Conservation (phyloP, 2,113 vertebrate species). For the Eurypyga helias region DNA sequence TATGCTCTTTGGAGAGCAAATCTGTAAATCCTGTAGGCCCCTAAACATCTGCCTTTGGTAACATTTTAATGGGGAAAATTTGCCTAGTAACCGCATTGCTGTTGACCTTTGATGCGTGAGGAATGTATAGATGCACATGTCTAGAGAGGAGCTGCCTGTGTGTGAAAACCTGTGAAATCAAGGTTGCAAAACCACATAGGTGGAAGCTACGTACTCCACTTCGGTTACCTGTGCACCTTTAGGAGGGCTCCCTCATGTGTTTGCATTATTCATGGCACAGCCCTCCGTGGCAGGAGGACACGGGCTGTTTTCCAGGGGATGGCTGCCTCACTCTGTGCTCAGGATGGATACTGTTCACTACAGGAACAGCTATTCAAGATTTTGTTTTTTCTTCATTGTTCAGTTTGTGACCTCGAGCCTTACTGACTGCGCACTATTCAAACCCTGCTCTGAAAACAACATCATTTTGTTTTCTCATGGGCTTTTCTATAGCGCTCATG, state of each 20-base stretch:
- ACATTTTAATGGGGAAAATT: slow-evolving; percentile 66
- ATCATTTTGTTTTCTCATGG: slow-evolving; percentile 27
- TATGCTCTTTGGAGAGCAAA: slow-evolving; percentile 59
- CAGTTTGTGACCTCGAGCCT: slow-evolving; percentile 51
- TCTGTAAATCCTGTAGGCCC: slow-evolving; percentile 68
- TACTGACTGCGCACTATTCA: slow-evolving; percentile 33
- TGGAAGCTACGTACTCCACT: background rate
- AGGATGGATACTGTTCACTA: background rate
- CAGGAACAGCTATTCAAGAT: slow-evolving; percentile 40
- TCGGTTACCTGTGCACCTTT: slow-evolving; percentile 40
- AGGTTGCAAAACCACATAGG: background rate
- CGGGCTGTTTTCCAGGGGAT: background rate
- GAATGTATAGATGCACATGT: slow-evolving; percentile 17
- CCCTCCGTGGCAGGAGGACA: background rate
- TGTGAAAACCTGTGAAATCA: background rate
- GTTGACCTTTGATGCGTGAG: slow-evolving; percentile 60
- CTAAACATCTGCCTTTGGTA: slow-evolving; percentile 72
- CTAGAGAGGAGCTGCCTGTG: background rate
- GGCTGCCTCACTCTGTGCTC: background rate
- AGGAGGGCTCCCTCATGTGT: slow-evolving; percentile 50
- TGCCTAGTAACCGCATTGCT: slow-evolving; percentile 52
- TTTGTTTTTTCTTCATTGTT: slow-evolving; percentile 53
- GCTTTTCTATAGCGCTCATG: slow-evolving; percentile 50
- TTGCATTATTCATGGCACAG: background rate
- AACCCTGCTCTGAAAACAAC: slow-evolving; percentile 43